Conservation (phyloP, 2,888 invertebrate species). For the Trissoscelio sp. region DNA sequence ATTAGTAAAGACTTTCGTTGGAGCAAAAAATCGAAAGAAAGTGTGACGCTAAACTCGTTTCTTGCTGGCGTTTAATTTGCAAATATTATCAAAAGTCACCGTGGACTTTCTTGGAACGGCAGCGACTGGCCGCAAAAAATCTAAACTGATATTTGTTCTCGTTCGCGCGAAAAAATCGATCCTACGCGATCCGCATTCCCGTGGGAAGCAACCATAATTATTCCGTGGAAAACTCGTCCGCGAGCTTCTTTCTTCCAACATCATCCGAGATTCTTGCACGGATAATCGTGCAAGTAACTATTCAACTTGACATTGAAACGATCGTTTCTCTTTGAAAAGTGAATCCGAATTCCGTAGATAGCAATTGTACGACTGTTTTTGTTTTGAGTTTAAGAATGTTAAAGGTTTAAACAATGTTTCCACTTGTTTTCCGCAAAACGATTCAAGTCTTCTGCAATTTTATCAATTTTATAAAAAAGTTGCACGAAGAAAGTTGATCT, state of each 20-base stretch:
- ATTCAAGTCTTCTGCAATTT: no score
- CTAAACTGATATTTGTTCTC: conserved; percentile 25
- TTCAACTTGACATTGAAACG: conserved; percentile 63
- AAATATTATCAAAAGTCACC: conserved; percentile 10
- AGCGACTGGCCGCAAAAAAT: conserved; percentile 21
- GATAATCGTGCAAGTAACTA: conserved; percentile 43
- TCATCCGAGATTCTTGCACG: conserved; percentile 58
- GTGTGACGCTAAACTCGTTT: background rate
- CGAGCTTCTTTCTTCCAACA: conserved; percentile 45
- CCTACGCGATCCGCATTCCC: conserved; percentile 40
- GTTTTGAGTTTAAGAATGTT: conserved; percentile 13
- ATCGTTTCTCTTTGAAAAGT: conserved; percentile 59
- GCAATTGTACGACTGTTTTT: conserved; percentile 27
- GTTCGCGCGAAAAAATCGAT: conserved; percentile 25
- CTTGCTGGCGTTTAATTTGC: background rate
- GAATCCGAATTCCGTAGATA: conserved; percentile 55
- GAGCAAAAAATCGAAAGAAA: no score
- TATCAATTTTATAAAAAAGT: no score
- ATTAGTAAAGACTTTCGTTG: no score
- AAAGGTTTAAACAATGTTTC: conserved; percentile 3
- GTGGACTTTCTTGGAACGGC: background rate
- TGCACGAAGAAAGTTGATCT: no score
- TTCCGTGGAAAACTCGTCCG: conserved; percentile 60
- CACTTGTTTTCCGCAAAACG: conserved; percentile 3
- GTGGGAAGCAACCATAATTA: conserved; percentile 56